Evolutionary conservation across 2,113 vertebrate species (phyloP), one percentile per base, ranked within the genome.

Genomic region (Paracanthobrama guichenoti): DNA sequence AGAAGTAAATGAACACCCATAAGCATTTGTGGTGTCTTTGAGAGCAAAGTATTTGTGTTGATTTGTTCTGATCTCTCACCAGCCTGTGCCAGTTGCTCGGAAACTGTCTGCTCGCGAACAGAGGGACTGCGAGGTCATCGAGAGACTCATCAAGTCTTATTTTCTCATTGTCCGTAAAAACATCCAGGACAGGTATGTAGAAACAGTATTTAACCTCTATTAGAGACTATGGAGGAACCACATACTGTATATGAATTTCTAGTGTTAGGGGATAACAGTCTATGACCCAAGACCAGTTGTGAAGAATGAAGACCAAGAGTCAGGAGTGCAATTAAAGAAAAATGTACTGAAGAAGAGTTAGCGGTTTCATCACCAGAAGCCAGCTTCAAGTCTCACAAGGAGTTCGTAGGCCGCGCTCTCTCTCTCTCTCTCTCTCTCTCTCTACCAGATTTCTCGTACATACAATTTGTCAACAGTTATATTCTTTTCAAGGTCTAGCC

Each of bases 111-210:
- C 97, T 80, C 95, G 98, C 28, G 98, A 99, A 86, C 98, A 99
- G 88, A 93, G 98, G 88, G 98, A 99, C 87, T 99, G 98, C 84
- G 98, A 99, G 91, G 97, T 99, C 89, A 99, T 99, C 14, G 98
- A 99, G 90, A 94, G 97, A 88, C 96, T 99, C 84, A 99, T 99
- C 88, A 99, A 99, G 85, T 99, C 98, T 0, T 99, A 99, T 84
- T 99, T 99, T 89, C 95, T 99, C 59, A 99, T 99, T 84, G 98
- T 99, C 78, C 95, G 98, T 87, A 99, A 99, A 92, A 99, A 99
- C 88, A 99, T 99, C 90, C 98, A 99, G 90, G 98, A 99, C 95
- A 99, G 97, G 98, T 97, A 90, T 73, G 84, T 11, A 66, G 64
- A 66, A 66, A 16, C 50, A 7, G 50, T 18, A 20, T 55, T 2